Conservation (phyloP, 2,797 vertebrate genomes). For the Propithecus deckenii region DNA sequence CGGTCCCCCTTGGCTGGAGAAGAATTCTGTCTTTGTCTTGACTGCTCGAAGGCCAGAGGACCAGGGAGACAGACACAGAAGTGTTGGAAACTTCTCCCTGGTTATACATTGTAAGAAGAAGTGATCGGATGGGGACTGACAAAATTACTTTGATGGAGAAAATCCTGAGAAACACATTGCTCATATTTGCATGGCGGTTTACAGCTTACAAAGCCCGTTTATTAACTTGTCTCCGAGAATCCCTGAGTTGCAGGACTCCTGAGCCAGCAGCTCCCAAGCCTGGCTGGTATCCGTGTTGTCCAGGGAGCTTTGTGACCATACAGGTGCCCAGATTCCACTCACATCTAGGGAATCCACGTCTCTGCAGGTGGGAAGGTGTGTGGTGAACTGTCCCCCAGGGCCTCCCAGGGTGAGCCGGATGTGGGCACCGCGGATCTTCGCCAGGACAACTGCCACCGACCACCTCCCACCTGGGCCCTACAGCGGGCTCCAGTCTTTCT, state of each 20-base stretch:
- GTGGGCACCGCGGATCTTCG: background rate
- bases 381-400: background rate
- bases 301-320: background rate
- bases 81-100: background rate
- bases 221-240: background rate
- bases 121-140: background rate
- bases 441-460: background rate
- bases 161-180: background rate
- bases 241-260: background rate
- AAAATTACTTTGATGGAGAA: background rate
- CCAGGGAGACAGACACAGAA: background rate
- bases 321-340: too few relatives aligned
- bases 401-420: background rate
- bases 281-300: background rate
- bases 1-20: background rate
- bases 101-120: background rate
- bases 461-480: background rate
- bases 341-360: background rate
- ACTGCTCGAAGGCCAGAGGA: background rate
- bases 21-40: background rate
- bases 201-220: background rate
- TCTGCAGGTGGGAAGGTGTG: background rate
- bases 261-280: background rate
- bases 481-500: background rate
- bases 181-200: background rate